Percentiles rank a stretch among this genome's conserved stretches.
phyloP scores from a whole-genome alignment of 2,888 invertebrate genomes.

The Thecophora atra region DNA sequence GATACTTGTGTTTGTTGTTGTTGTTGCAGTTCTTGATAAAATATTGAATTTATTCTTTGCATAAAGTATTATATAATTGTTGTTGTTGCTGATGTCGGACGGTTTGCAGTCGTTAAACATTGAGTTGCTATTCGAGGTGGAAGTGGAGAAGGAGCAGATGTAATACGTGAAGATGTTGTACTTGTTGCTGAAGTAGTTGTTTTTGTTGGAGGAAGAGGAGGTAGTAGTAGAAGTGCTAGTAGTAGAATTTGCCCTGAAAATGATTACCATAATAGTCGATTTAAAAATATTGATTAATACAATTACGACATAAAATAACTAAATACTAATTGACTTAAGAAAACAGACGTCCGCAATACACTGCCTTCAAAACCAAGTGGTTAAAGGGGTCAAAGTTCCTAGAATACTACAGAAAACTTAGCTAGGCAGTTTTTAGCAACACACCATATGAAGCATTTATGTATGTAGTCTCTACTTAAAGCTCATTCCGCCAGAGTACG shows the following conservation, averaged over 20 bases:
- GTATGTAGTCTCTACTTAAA: background rate
- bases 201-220: conserved; percentile 61
- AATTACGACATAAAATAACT: conserved; percentile 41
- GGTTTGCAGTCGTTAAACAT: conserved; percentile 43
- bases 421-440: conserved; percentile 18
- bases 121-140: conserved; percentile 46
- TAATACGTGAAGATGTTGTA: conserved; percentile 55
- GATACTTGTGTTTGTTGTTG: conserved; percentile 40
- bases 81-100: conserved; percentile 51
- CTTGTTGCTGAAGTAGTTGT: conserved; percentile 49
- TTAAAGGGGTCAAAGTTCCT: background rate
- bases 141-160: conserved; percentile 52
- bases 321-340: conserved; percentile 43
- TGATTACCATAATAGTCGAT: conserved; percentile 62
- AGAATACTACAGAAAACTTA: background rate
- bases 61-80: conserved; percentile 36
- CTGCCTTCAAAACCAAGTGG: background rate
- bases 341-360: conserved; percentile 20
- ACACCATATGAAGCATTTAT: conserved; percentile 1
- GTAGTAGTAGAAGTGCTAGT: conserved; percentile 59
- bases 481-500: background rate
- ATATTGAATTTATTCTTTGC: conserved; percentile 31
- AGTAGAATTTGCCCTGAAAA: conserved; percentile 66
- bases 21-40: conserved; percentile 44
- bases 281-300: conserved; percentile 45